Conservation (phyloP, 2,797 vertebrate species). For the Tapirus indicus region DNA sequence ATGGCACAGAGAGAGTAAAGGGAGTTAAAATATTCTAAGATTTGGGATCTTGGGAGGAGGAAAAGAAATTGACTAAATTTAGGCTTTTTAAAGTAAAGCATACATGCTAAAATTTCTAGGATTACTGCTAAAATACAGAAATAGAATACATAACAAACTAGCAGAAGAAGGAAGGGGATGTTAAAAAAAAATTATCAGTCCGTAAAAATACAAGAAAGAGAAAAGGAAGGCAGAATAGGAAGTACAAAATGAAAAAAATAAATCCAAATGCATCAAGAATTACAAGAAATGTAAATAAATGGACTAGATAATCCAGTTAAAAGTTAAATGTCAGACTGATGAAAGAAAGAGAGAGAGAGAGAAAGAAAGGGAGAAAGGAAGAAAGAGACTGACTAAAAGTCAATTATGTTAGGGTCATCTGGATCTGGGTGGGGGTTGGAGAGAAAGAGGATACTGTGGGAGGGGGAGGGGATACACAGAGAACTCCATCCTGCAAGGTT, state of each 20-base stretch:
- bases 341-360: too few relatives aligned
- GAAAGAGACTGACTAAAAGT: not conserved
- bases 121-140: not conserved
- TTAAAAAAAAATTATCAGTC: not conserved
- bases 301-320: not conserved
- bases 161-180: not conserved
- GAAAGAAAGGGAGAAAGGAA: too few relatives aligned
- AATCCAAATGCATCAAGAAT: not conserved
- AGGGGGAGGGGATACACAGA: not conserved
- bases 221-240: not conserved
- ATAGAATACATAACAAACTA: not conserved
- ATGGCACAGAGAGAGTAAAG: not conserved
- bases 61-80: not conserved
- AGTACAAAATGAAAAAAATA: not conserved
- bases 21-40: not conserved
- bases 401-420: not conserved
- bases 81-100: not conserved
- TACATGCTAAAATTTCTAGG: not conserved
- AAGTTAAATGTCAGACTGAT: not conserved
- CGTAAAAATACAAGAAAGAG: not conserved
- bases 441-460: not conserved
- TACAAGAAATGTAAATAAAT: not conserved
- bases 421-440: too few relatives aligned
- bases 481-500: not conserved
- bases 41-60: not conserved